phyloP scores from a whole-genome alignment of 2,113 vertebrate genomes.

The Erythrocercus mccallii region DNA sequence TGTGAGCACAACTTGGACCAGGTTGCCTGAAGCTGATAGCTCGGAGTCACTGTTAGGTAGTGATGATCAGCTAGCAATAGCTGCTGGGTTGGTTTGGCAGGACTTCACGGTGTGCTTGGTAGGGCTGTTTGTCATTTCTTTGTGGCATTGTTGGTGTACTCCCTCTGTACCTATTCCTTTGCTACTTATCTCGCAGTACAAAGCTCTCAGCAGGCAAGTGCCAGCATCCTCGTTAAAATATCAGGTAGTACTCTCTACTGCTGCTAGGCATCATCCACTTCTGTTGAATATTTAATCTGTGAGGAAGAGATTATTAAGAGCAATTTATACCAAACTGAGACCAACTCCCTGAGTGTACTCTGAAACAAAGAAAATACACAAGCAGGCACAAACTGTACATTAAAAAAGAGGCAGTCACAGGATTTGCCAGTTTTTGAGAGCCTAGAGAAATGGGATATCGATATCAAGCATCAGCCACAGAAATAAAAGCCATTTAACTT shows the following conservation, averaged over 20 bases:
- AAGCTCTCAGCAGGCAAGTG: not conserved
- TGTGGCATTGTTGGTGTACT: not conserved
- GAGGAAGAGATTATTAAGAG: not conserved
- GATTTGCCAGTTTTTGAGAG: not conserved
- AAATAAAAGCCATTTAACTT: not conserved
- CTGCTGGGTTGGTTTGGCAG: not conserved
- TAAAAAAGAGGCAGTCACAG: not conserved
- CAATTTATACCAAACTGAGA: not conserved
- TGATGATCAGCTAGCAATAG: not conserved
- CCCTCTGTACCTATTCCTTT: not conserved
- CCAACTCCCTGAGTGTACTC: not conserved
- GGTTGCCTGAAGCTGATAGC: not conserved
- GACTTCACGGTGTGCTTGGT: not conserved
- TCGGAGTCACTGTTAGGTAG: not conserved
- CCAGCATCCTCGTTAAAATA: not conserved
- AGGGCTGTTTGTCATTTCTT: not conserved
- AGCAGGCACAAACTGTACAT: not conserved
- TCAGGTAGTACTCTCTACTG: not conserved
- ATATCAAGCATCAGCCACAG: not conserved
- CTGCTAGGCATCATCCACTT: not conserved
- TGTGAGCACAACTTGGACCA: not conserved
- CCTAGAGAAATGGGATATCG: not conserved
- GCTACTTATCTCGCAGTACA: not conserved
- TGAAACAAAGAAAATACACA: not conserved
- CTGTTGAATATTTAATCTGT: not conserved